These are phyloP conservation scores for Hypsopygia costalis DNA, from an alignment of 2,888 invertebrate species.

Conservation along the genomic window DNA sequence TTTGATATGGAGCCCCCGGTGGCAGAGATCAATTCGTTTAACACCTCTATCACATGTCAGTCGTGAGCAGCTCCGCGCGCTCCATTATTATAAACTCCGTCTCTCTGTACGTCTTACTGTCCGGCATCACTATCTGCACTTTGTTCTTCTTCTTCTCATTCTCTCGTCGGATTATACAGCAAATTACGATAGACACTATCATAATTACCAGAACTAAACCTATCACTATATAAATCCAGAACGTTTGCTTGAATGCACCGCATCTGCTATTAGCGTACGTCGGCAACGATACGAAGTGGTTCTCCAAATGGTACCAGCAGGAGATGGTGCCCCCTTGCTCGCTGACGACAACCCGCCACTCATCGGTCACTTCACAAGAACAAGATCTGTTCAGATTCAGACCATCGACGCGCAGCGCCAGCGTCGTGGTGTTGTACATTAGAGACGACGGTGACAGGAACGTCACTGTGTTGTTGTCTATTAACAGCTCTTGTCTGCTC, in stretches of 20 bases:
- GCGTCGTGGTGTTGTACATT: slow-evolving; percentile 76
- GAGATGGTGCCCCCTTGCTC: slow-evolving; percentile 57
- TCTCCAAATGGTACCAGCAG: slow-evolving; percentile 66
- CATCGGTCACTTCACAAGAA: slow-evolving; percentile 71
- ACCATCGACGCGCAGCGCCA: slow-evolving; percentile 79
- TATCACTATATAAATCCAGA: slow-evolving; percentile 72
- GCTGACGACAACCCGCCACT: slow-evolving; percentile 52
- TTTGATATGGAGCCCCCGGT: not conserved
- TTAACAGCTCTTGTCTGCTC: slow-evolving; percentile 73
- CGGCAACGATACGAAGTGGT: slow-evolving; percentile 56
- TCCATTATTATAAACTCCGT: slow-evolving; percentile 93
- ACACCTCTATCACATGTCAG: slow-evolving; percentile 81
- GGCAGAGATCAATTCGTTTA: not conserved
- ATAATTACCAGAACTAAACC: slow-evolving; percentile 61
- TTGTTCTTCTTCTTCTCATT: slow-evolving; percentile 78
- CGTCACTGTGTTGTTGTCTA: slow-evolving; percentile 83
- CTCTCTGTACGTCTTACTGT: slow-evolving; percentile 90
- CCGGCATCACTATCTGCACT: slow-evolving; percentile 88
- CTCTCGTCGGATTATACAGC: slow-evolving; percentile 66
- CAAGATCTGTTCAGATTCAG: slow-evolving; percentile 81
- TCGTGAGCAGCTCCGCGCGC: slow-evolving; percentile 89
- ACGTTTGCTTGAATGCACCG: slow-evolving; percentile 63
- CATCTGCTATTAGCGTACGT: slow-evolving; percentile 63
- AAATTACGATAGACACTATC: slow-evolving; percentile 66
- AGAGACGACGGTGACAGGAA: slow-evolving; percentile 80